Conservation (phyloP, 2,888 invertebrate genomes). For the Phoenoteleia sp. region DNA sequence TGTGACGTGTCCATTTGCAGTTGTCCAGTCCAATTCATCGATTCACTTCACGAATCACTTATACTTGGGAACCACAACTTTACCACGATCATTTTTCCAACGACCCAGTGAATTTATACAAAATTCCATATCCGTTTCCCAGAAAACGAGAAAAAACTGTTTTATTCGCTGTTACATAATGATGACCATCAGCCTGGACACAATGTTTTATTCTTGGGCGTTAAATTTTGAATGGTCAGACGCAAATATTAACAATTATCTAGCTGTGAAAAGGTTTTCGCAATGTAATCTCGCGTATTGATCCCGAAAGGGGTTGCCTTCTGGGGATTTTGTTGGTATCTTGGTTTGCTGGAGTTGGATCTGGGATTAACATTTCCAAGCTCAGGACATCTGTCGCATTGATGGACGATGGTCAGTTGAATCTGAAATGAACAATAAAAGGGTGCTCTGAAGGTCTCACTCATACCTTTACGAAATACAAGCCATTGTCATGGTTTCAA, state of each 20-base stretch:
- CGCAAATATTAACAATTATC: conserved; percentile 32
- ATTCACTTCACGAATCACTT: conserved; percentile 47
- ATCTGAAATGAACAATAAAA: conserved; percentile 85
- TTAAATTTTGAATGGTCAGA: not conserved
- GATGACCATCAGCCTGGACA: not conserved
- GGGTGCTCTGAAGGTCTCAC: conserved; percentile 57
- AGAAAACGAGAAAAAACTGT: not conserved
- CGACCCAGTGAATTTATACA: not conserved
- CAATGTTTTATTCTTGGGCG: not conserved
- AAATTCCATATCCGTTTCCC: conserved; percentile 22
- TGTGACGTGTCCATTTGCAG: conserved; percentile 86
- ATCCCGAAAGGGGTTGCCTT: conserved; percentile 84
- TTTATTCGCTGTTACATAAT: conserved; percentile 4
- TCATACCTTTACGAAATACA: conserved; percentile 32
- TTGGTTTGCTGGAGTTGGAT: conserved; percentile 84
- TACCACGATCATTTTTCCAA: conserved; percentile 46
- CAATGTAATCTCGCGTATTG: conserved; percentile 86
- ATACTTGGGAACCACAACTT: conserved; percentile 47
- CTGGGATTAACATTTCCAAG: conserved; percentile 84
- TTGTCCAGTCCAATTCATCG: conserved; percentile 81
- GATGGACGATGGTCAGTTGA: conserved; percentile 85
- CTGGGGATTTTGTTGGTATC: conserved; percentile 84
- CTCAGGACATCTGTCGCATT: conserved; percentile 85
- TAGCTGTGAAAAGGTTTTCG: conserved; percentile 77
- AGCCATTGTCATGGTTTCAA: conserved; percentile 38